Evolutionary conservation across 2,797 vertebrate species (phyloP).

Genomic region (Phalanger gymnotis): DNA sequence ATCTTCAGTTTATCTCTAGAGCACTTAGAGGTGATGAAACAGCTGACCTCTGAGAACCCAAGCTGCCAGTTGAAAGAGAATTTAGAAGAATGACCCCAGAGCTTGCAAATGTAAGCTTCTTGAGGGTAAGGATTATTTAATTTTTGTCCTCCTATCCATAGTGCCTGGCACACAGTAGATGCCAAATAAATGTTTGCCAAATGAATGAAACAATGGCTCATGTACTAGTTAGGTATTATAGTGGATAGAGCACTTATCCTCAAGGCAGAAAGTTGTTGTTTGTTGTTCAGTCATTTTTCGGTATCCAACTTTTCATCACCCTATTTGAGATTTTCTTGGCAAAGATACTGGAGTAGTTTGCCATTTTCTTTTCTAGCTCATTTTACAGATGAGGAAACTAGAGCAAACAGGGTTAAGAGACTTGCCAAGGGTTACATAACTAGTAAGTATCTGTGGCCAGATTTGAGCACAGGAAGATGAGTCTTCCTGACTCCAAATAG

Average conservation of each 20-base stretch:
- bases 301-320: not conserved
- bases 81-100: too few species aligned
- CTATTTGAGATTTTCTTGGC: not conserved
- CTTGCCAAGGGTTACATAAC: not conserved
- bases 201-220: too few species aligned
- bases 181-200: too few species aligned
- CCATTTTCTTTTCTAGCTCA: not conserved
- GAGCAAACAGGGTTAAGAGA: not conserved
- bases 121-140: too few species aligned
- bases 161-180: too few species aligned
- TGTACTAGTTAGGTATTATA: not conserved
- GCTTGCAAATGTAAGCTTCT: too few species aligned
- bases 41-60: too few species aligned
- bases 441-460: not conserved
- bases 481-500: not conserved
- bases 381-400: not conserved
- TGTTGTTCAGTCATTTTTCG: not conserved
- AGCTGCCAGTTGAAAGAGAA: too few species aligned
- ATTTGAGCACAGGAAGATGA: not conserved
- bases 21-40: too few species aligned
- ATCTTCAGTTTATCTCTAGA: too few species aligned
- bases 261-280: not conserved
- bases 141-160: too few species aligned
- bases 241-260: not conserved
- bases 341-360: not conserved